Percentiles rank a stretch among this genome's conserved stretches.
phyloP scores from a whole-genome alignment of 1,140 invertebrate genomes.

The Papilio glaucus region DNA sequence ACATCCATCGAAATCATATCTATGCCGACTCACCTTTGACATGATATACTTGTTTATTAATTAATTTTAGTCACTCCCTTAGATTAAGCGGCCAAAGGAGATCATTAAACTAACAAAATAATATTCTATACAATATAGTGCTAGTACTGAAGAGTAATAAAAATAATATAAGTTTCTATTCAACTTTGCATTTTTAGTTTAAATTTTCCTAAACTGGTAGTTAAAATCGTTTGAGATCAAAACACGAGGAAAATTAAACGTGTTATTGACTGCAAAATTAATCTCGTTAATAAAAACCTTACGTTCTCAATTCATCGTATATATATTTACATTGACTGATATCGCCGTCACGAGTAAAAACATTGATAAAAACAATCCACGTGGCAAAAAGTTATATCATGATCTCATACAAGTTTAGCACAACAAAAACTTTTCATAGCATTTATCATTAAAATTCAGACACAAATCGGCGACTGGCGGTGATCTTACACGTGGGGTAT shows the following conservation, averaged over 20 bases:
- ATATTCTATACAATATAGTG: no score
- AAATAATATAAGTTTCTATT: no score
- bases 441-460: slow-evolving; percentile 6
- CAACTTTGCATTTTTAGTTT: no score
- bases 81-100: neutral
- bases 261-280: no score
- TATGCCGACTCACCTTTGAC: neutral
- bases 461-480: neutral
- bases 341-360: neutral
- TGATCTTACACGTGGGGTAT: neutral
- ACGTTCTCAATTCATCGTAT: neutral
- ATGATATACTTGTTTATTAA: neutral
- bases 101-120: no score
- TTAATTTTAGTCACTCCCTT: neutral
- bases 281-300: no score
- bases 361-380: neutral
- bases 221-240: no score
- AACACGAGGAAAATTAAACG: no score
- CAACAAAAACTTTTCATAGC: slow-evolving; percentile 7
- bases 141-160: no score
- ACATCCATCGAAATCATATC: no score
- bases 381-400: slow-evolving; percentile 23
- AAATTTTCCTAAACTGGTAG: no score
- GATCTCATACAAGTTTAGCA: slow-evolving; percentile 6
- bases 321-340: neutral